Evolutionary conservation across 1,140 invertebrate species (phyloP).

Genomic region (Cyclargus thomasi): DNA sequence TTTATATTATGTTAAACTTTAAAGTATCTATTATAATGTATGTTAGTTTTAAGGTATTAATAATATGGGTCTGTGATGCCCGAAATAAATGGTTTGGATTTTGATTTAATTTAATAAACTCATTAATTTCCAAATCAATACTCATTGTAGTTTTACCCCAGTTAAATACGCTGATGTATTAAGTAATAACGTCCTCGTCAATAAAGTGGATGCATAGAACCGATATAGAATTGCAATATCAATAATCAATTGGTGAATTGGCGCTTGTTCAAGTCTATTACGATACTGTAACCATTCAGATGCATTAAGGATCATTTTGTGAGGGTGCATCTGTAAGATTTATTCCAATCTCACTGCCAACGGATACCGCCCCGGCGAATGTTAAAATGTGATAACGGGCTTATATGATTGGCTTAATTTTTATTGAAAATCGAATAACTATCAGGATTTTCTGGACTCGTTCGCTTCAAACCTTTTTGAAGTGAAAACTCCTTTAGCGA

Average conservation of each 20-base stretch:
- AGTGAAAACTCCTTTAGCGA: too few relatives aligned
- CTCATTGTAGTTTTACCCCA: too few relatives aligned
- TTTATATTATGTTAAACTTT: too few relatives aligned
- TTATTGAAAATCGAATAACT: conserved; percentile 1
- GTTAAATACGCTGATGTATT: too few relatives aligned
- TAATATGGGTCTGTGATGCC: too few relatives aligned
- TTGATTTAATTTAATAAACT: too few relatives aligned
- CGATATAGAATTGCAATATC: conserved; percentile 63
- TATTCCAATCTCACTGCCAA: conserved; percentile 26
- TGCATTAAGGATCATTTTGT: conserved; percentile 54
- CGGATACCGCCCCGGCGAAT: conserved; percentile 13
- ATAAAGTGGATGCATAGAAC: conserved; percentile 29
- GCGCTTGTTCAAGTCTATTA: conserved; percentile 61
- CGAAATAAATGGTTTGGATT: too few relatives aligned
- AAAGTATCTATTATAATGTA: too few relatives aligned
- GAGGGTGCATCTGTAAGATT: conserved; percentile 40
- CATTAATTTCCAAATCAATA: too few relatives aligned
- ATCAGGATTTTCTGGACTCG: neutral
- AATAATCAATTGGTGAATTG: conserved; percentile 65
- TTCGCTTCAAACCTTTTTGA: too few relatives aligned
- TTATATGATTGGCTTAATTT: conserved; percentile 2
- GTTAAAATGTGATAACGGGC: conserved; percentile 10
- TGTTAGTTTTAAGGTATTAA: too few relatives aligned
- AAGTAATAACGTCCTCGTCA: neutral
- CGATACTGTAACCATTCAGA: conserved; percentile 58